phyloP scores from a whole-genome alignment of 2,113 vertebrate species.

The Passer domesticus region DNA sequence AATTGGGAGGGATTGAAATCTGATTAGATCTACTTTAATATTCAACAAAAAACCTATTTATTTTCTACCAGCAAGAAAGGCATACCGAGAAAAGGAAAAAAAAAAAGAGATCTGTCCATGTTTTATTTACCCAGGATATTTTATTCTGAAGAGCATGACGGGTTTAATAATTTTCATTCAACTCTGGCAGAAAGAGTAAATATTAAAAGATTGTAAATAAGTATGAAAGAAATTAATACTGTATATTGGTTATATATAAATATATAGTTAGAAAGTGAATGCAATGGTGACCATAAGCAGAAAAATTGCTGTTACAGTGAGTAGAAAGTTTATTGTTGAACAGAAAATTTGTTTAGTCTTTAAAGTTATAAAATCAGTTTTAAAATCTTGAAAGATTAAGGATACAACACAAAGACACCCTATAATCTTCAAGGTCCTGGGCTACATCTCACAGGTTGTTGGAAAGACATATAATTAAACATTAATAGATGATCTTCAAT shows the following conservation, averaged over 20 bases:
- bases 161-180: background rate
- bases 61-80: background rate
- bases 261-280: background rate
- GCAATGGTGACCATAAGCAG: background rate
- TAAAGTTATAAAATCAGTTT: background rate
- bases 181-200: background rate
- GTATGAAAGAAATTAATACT: background rate
- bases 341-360: background rate
- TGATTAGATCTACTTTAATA: background rate
- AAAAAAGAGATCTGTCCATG: background rate
- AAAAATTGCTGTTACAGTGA: background rate
- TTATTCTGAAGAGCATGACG: background rate
- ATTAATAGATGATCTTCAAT: background rate
- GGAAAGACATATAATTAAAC: background rate
- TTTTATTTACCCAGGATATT: background rate
- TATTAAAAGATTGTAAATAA: background rate
- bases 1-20: background rate
- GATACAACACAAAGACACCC: background rate
- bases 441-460: background rate
- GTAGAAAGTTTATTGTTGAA: background rate
- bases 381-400: background rate
- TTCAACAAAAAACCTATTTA: background rate
- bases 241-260: background rate
- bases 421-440: background rate
- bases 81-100: rapidly evolving